A percentile compares a stretch with the other conserved stretches of the same genome.
Evolutionary conservation across 2,888 invertebrate species (phyloP).

Genomic region (Cephus runcator): DNA sequence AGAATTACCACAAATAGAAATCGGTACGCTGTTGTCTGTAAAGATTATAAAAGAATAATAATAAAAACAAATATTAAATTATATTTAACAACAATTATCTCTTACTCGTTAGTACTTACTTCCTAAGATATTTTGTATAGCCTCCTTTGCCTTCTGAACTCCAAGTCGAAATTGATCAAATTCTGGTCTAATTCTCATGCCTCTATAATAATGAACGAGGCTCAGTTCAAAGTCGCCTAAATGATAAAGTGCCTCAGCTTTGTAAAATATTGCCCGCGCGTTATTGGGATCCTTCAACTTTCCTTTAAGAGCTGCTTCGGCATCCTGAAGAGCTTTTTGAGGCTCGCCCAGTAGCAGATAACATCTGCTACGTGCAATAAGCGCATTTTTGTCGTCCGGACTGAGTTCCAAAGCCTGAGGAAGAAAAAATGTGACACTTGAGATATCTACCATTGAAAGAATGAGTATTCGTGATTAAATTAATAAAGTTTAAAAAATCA

Average conservation of each 20-base stretch:
- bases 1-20: conserved; percentile 19
- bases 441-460: conserved; percentile 20
- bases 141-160: conserved; percentile 93
- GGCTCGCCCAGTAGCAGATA: conserved; percentile 87
- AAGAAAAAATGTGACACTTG: conserved; percentile 5
- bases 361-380: conserved; percentile 91
- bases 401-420: conserved; percentile 86
- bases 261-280: conserved; percentile 83
- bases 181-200: conserved; percentile 85
- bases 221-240: conserved; percentile 94
- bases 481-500: neutral
- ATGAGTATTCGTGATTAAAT: conserved; percentile 5
- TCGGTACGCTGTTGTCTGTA: conserved; percentile 29
- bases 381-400: conserved; percentile 84
- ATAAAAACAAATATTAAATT: neutral
- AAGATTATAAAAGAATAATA: neutral
- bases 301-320: conserved; percentile 80
- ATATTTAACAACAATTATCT: neutral
- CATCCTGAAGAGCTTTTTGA: conserved; percentile 82
- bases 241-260: conserved; percentile 92
- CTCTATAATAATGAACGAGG: conserved; percentile 90
- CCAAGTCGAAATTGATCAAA: conserved; percentile 81
- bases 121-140: conserved; percentile 91
- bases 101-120: conserved; percentile 43
- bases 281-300: conserved; percentile 74